Evolutionary conservation across 2,113 vertebrate species (phyloP).

Genomic region (Cephalopholis sonnerati): DNA sequence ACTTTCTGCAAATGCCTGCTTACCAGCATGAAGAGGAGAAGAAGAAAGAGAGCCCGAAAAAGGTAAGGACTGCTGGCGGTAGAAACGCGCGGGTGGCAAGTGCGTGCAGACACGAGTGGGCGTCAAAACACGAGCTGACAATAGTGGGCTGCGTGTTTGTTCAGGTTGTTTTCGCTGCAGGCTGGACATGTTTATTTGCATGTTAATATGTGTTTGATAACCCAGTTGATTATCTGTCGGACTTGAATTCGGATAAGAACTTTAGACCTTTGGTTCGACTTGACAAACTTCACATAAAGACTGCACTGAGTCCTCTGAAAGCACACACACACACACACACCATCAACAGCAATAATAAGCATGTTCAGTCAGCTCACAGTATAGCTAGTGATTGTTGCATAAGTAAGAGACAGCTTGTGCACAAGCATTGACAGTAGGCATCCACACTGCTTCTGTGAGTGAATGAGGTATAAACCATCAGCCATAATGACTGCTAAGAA

Average conservation of each 20-base stretch:
- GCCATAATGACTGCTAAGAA: slow-evolving; percentile 40
- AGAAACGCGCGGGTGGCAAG: background rate
- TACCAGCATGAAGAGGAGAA: slow-evolving; percentile 82
- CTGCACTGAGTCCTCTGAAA: background rate
- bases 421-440: slow-evolving; percentile 14
- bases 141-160: background rate
- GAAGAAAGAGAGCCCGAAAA: slow-evolving; percentile 72
- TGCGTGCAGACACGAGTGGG: slow-evolving; percentile 6
- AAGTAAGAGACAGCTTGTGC: slow-evolving; percentile 11
- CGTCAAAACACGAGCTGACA: slow-evolving; percentile 27
- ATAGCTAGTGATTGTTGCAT: slow-evolving; percentile 8
- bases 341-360: background rate
- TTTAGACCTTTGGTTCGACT: slow-evolving; percentile 34
- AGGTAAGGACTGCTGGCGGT: slow-evolving; percentile 65
- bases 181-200: background rate
- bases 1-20: slow-evolving; percentile 85
- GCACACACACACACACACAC: background rate
- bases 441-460: slow-evolving; percentile 14
- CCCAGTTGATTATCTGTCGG: background rate
- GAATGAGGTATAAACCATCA: slow-evolving; percentile 48
- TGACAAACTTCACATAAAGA: background rate
- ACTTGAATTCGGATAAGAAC: slow-evolving; percentile 33
- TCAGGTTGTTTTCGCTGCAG: slow-evolving; percentile 3
- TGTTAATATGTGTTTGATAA: background rate
- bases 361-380: background rate